Percentiles rank a stretch among this genome's conserved stretches.
These are phyloP conservation scores for Phaetusa simplex DNA, from an alignment of 2,113 vertebrate species.

Conservation along the genomic window DNA sequence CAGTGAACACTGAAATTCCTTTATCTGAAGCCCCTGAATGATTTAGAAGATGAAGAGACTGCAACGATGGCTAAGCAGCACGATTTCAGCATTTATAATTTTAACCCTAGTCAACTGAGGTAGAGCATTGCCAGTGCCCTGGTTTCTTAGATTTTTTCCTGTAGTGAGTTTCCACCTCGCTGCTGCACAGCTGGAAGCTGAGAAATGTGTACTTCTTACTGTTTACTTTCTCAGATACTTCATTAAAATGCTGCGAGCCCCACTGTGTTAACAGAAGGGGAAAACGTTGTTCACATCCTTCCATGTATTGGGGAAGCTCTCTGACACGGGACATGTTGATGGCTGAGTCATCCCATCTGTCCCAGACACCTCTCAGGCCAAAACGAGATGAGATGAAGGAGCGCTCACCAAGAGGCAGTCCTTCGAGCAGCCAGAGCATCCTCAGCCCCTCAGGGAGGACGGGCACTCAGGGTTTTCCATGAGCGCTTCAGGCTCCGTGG, in stretches of 20 bases:
- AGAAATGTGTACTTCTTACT: slow-evolving; percentile 11
- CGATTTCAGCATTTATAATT: background rate
- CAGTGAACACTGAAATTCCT: background rate
- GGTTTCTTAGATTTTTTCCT: background rate
- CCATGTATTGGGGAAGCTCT: background rate
- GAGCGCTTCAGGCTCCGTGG: background rate
- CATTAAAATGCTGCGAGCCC: slow-evolving; percentile 22
- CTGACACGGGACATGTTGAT: slow-evolving; percentile 39
- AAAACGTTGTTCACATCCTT: slow-evolving; percentile 47
- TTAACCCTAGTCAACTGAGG: background rate
- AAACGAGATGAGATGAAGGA: background rate
- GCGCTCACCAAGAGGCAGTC: background rate
- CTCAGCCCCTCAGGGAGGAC: background rate
- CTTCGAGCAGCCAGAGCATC: background rate
- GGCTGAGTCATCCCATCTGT: slow-evolving; percentile 63
- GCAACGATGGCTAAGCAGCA: background rate
- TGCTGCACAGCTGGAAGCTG: slow-evolving; percentile 28
- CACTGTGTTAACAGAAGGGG: slow-evolving; percentile 47
- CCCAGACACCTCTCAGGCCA: slow-evolving; percentile 22
- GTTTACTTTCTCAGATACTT: slow-evolving; percentile 41
- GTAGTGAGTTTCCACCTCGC: background rate
- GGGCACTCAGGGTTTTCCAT: background rate
- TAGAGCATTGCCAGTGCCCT: background rate
- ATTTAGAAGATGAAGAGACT: background rate
- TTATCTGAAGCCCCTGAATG: background rate